A percentile compares a stretch with the other conserved stretches of the same genome.
Evolutionary conservation across 2,888 invertebrate species (phyloP).

Genomic region (Julus scandinavius): DNA sequence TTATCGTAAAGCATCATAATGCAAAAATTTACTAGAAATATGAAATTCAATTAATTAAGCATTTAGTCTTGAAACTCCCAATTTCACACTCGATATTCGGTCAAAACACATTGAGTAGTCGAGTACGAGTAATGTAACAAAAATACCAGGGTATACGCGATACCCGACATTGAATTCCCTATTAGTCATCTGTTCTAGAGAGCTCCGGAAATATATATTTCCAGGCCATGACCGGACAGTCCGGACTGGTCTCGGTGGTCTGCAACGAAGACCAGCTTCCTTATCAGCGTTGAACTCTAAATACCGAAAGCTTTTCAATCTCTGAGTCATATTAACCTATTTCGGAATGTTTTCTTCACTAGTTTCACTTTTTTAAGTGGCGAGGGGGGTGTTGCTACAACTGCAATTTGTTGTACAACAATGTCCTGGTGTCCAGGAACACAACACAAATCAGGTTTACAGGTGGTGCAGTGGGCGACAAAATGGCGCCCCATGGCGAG

Average conservation of each 20-base stretch:
- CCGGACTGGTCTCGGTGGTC: background rate
- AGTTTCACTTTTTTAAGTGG: background rate
- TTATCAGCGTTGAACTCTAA: slow-evolving; percentile 20
- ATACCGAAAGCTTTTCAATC: background rate
- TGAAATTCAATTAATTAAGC: no score
- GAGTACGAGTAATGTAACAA: no score
- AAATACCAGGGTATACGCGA: no score
- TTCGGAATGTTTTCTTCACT: background rate
- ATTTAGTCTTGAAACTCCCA: no score
- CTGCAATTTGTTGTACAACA: slow-evolving; percentile 12
- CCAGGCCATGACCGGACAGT: background rate
- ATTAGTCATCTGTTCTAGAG: no score
- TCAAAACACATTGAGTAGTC: no score
- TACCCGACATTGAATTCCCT: no score
- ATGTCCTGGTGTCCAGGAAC: slow-evolving; percentile 11
- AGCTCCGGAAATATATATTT: background rate
- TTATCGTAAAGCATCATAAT: no score
- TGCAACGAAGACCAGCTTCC: background rate
- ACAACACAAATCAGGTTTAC: slow-evolving; percentile 33
- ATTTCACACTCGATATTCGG: no score
- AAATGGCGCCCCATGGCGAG: background rate
- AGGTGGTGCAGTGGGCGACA: slow-evolving; percentile 9
- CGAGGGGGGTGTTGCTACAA: background rate
- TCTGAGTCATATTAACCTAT: slow-evolving; percentile 9
- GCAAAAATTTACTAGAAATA: no score